Percentiles rank a stretch among this genome's conserved stretches.
phyloP scores from a whole-genome alignment of 2,113 vertebrate genomes.

The Epinephelus moara region DNA sequence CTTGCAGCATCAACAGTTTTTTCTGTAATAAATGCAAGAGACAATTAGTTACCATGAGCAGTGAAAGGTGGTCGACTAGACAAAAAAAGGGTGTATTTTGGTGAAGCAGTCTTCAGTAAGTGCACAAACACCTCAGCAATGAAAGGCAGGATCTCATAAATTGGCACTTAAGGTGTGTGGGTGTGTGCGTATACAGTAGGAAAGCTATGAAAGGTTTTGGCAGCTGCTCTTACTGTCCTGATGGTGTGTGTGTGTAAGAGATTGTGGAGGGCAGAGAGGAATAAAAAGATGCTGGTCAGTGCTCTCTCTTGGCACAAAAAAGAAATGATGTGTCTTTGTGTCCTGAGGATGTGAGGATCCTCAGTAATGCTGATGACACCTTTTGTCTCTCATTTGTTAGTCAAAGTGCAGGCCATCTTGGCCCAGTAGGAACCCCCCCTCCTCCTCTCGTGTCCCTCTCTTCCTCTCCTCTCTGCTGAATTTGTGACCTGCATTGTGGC shows the following conservation, averaged over 20 bases:
- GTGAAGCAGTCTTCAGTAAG: conserved; percentile 8
- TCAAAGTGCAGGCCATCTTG: conserved; percentile 34
- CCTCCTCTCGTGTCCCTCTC: conserved; percentile 19
- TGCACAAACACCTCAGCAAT: conserved; percentile 16
- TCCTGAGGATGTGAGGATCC: conserved; percentile 29
- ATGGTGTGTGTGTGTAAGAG: conserved; percentile 13
- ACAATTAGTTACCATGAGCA: conserved; percentile 4
- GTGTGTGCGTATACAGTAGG: conserved; percentile 16
- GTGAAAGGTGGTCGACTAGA: conserved; percentile 1
- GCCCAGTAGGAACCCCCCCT: conserved; percentile 29
- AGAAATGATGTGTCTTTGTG: conserved; percentile 27
- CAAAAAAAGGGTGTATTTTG: background rate
- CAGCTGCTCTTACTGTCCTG: conserved; percentile 28
- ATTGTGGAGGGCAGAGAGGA: background rate
- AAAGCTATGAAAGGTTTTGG: conserved; percentile 41
- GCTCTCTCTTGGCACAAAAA: conserved; percentile 25
- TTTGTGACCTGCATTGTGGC: conserved; percentile 57
- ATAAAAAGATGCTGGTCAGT: conserved; percentile 11
- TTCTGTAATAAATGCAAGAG: background rate
- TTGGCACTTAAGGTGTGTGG: conserved; percentile 34
- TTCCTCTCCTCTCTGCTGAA: conserved; percentile 36
- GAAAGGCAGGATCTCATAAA: conserved; percentile 21
- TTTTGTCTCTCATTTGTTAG: conserved; percentile 55
- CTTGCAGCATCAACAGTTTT: background rate
- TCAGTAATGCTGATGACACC: conserved; percentile 40